A percentile compares a stretch with the other conserved stretches of the same genome.
Conservation (phyloP, 2,888 invertebrate genomes). For the Dastarcus helophoroides region DNA sequence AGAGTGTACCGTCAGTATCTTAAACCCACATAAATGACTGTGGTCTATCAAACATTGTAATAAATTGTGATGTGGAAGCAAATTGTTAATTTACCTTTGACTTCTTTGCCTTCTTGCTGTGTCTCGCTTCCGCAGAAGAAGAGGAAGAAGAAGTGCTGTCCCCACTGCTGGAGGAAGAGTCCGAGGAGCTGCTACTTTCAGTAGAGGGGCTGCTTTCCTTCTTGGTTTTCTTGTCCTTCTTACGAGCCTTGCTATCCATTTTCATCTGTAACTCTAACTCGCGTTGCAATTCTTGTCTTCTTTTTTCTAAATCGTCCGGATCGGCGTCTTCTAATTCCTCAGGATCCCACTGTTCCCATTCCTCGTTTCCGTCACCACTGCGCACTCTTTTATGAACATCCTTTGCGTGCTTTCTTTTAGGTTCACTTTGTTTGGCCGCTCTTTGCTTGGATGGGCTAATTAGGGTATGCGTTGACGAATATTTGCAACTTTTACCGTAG, state of each 20-base stretch:
- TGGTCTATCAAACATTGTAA: too few species aligned
- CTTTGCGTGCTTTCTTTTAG: constrained; percentile 28
- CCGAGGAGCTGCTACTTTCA: constrained; percentile 50
- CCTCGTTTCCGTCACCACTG: constrained; percentile 50
- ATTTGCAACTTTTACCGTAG: constrained; percentile 68
- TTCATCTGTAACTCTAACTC: constrained; percentile 69
- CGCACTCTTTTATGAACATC: constrained; percentile 54
- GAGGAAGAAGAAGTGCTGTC: constrained; percentile 52
- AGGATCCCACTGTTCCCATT: constrained; percentile 68
- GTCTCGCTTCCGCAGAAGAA: constrained; percentile 36
- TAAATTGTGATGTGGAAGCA: too few species aligned
- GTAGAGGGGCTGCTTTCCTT: constrained; percentile 59
- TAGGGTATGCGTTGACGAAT: constrained; percentile 60
- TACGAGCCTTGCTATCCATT: constrained; percentile 59
- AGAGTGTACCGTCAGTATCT: too few species aligned
- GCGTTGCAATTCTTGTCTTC: constrained; percentile 61
- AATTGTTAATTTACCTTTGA: too few species aligned
- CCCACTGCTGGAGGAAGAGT: constrained; percentile 53
- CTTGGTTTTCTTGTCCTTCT: constrained; percentile 56
- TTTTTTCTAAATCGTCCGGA: constrained; percentile 65
- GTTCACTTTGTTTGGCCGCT: constrained; percentile 49
- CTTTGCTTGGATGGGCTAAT: constrained; percentile 67
- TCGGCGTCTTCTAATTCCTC: constrained; percentile 71
- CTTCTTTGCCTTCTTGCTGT: constrained; percentile 31
- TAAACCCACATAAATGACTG: too few species aligned